These are phyloP conservation scores for Fratercula arctica DNA, from an alignment of 2,797 vertebrate species.

Conservation along the genomic window DNA sequence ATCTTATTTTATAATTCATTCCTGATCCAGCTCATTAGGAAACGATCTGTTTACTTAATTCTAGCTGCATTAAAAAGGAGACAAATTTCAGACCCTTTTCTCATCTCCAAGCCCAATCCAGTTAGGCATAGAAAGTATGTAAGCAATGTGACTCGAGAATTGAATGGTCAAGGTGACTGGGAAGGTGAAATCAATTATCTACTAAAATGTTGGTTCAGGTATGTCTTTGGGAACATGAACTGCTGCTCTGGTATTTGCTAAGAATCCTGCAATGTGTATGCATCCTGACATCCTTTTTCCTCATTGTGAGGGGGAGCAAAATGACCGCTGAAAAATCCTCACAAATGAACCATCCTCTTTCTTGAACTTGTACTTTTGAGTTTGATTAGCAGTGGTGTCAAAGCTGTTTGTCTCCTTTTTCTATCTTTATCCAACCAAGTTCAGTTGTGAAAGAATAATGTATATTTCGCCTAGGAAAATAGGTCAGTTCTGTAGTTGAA, in stretches of 20 bases:
- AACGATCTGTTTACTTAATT: neutral
- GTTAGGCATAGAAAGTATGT: neutral
- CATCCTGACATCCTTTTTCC: neutral
- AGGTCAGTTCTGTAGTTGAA: neutral
- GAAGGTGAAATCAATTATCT: slow-evolving; percentile 37
- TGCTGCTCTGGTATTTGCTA: neutral
- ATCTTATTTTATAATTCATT: slow-evolving; percentile 5
- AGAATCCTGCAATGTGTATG: neutral
- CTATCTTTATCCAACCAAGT: neutral
- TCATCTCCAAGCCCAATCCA: neutral
- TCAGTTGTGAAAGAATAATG: neutral
- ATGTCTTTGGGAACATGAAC: neutral
- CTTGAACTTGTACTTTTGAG: neutral
- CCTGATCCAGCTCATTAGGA: neutral
- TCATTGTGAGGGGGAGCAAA: neutral
- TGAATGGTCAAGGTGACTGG: neutral
- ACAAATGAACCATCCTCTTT: neutral
- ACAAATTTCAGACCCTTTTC: neutral
- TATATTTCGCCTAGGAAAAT: neutral
- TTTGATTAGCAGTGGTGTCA: neutral
- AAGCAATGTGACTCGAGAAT: neutral
- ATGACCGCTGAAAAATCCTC: neutral
- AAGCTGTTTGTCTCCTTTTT: neutral
- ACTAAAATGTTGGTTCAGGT: neutral
- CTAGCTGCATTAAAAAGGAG: neutral